Evolutionary conservation across 2,113 vertebrate genomes (phyloP).

Genomic region (Oncorhynchus kisutch): DNA sequence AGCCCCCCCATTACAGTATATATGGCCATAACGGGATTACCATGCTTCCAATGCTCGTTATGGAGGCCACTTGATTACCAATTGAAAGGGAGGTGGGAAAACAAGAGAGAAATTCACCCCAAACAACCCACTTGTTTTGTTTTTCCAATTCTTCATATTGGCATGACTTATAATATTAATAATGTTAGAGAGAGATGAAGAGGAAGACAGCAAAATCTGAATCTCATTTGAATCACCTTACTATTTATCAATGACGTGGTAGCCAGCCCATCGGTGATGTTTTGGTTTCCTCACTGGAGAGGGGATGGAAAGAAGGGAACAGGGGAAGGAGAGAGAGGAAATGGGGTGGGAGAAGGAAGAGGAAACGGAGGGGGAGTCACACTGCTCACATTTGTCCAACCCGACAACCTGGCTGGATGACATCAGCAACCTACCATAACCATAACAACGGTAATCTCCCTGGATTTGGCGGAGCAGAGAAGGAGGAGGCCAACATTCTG

Average conservation of each 20-base stretch:
- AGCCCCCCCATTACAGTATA: conserved; percentile 26
- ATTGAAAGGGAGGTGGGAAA: conserved; percentile 20
- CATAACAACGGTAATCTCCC: conserved; percentile 44
- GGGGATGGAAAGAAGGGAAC: not conserved
- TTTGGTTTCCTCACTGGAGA: not conserved
- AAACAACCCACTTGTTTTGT: conserved; percentile 14
- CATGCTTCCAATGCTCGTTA: conserved; percentile 37
- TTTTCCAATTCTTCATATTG: conserved; percentile 18
- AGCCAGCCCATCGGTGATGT: not conserved
- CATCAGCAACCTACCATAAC: conserved; percentile 43
- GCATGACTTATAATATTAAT: conserved; percentile 12
- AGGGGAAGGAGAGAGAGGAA: not conserved
- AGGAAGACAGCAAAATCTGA: conserved; percentile 9
- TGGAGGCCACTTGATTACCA: conserved; percentile 37
- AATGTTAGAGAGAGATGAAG: not conserved
- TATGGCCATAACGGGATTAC: conserved; percentile 47
- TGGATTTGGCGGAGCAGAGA: conserved; percentile 22
- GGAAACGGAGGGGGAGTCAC: not conserved
- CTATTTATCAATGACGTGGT: not conserved
- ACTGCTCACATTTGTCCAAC: conserved; percentile 24
- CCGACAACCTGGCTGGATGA: conserved; percentile 30
- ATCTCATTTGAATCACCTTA: not conserved
- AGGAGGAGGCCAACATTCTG: conserved; percentile 9
- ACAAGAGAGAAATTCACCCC: conserved; percentile 9
- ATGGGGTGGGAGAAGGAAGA: not conserved